Percentiles rank a stretch among this genome's conserved stretches.
phyloP scores from a whole-genome alignment of 2,113 vertebrate species.

The Amphilophus citrinellus region DNA sequence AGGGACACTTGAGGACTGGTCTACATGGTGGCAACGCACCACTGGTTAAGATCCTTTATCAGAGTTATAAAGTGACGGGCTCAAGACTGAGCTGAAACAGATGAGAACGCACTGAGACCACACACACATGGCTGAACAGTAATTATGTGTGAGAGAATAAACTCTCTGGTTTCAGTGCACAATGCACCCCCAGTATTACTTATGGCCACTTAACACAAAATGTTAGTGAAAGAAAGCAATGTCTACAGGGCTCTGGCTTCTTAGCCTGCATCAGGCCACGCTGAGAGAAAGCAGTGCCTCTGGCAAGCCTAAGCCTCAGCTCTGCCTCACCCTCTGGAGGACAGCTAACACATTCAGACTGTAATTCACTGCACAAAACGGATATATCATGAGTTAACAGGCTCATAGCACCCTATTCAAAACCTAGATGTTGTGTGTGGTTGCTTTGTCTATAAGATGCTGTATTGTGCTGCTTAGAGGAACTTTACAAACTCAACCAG shows the following conservation, averaged over 20 bases:
- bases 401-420: background rate
- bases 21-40: background rate
- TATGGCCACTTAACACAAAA: constrained; percentile 63
- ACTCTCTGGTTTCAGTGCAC: constrained; percentile 39
- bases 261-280: constrained; percentile 38
- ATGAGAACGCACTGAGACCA: constrained; percentile 35
- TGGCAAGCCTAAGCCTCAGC: constrained; percentile 20
- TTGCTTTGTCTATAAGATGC: background rate
- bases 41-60: constrained; percentile 1
- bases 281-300: constrained; percentile 42
- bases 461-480: background rate
- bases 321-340: constrained; percentile 46
- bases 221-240: constrained; percentile 55
- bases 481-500: background rate
- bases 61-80: constrained; percentile 37
- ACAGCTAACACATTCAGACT: constrained; percentile 48
- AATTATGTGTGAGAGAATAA: constrained; percentile 42
- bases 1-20: background rate
- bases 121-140: constrained; percentile 36
- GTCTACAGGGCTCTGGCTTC: constrained; percentile 18
- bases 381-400: constrained; percentile 47
- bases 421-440: background rate
- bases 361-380: constrained; percentile 46
- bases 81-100: constrained; percentile 53
- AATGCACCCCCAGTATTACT: constrained; percentile 52